phyloP scores from a whole-genome alignment of 2,888 invertebrate species.

The Caenorhabditis sinica region DNA sequence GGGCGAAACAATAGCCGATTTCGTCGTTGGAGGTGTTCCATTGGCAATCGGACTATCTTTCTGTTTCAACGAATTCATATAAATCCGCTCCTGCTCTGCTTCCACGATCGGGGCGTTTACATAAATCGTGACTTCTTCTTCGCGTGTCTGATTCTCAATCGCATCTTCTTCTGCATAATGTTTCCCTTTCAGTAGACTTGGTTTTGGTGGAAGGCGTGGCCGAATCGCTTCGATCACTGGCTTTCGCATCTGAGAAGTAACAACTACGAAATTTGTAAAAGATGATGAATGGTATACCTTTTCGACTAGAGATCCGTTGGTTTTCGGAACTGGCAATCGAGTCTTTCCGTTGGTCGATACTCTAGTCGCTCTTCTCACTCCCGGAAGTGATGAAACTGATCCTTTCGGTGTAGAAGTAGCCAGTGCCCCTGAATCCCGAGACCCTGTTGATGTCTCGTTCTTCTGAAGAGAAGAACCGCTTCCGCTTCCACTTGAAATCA shows the following conservation, averaged over 20 bases:
- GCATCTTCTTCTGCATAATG: slow-evolving; percentile 44
- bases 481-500: slow-evolving; percentile 50
- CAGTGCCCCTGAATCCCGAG: slow-evolving; percentile 42
- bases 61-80: slow-evolving; percentile 46
- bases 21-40: slow-evolving; percentile 27
- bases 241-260: slow-evolving; percentile 3
- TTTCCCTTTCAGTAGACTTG: slow-evolving; percentile 28
- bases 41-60: slow-evolving; percentile 6
- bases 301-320: slow-evolving; percentile 51
- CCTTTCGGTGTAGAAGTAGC: slow-evolving; percentile 64
- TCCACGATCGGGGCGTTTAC: slow-evolving; percentile 58
- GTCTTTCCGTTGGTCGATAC: slow-evolving; percentile 48
- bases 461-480: slow-evolving; percentile 19
- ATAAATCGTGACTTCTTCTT: slow-evolving; percentile 57
- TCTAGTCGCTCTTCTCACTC: slow-evolving; percentile 30
- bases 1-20: slow-evolving; percentile 65
- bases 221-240: slow-evolving; percentile 29
- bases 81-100: slow-evolving; percentile 49
- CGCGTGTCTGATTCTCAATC: slow-evolving; percentile 39
- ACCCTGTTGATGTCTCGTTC: slow-evolving; percentile 14
- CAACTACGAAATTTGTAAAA: background rate
- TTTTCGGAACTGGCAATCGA: slow-evolving; percentile 55
- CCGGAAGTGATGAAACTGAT: slow-evolving; percentile 42
- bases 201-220: slow-evolving; percentile 63
- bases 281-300: slow-evolving; percentile 18